These are phyloP conservation scores for Pluvialis apricaria DNA, from an alignment of 2,113 vertebrate genomes.

Conservation along the genomic window DNA sequence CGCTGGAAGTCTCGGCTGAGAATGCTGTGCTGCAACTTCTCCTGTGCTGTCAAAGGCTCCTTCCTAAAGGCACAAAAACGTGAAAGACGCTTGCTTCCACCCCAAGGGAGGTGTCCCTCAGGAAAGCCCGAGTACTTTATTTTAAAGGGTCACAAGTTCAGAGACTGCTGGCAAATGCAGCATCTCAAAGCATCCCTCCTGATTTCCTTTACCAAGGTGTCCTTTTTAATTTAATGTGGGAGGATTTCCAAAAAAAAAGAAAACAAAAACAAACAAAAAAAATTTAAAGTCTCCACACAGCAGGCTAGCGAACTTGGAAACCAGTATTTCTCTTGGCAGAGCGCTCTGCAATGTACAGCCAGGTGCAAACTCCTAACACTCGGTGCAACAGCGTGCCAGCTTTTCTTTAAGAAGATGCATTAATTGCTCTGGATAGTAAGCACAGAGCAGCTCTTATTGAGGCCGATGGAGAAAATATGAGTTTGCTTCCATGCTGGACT, in stretches of 20 bases:
- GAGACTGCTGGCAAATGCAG: slow-evolving; percentile 6
- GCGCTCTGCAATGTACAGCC: background rate
- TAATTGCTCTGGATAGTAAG: background rate
- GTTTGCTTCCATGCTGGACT: background rate
- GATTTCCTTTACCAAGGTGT: background rate
- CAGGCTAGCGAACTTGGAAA: slow-evolving; percentile 26
- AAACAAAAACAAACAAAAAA: background rate
- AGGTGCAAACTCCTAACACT: slow-evolving; percentile 35
- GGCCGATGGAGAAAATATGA: background rate
- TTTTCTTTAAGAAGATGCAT: slow-evolving; percentile 17
- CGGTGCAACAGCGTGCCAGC: background rate
- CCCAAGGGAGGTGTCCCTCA: background rate
- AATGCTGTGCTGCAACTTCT: slow-evolving; percentile 17
- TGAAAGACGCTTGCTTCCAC: background rate
- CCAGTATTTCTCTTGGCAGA: slow-evolving; percentile 37
- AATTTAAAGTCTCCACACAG: background rate
- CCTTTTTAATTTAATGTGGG: slow-evolving; percentile 24
- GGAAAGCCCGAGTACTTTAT: slow-evolving; percentile 15
- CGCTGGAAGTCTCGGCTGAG: background rate
- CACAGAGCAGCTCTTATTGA: background rate
- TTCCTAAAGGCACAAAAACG: background rate
- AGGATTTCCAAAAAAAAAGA: background rate
- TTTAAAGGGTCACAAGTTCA: slow-evolving; percentile 51
- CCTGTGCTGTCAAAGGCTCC: slow-evolving; percentile 6
- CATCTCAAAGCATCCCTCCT: slow-evolving; percentile 15